phyloP scores from a whole-genome alignment of 2,113 vertebrate species.

The Rhodinocichla rosea region DNA sequence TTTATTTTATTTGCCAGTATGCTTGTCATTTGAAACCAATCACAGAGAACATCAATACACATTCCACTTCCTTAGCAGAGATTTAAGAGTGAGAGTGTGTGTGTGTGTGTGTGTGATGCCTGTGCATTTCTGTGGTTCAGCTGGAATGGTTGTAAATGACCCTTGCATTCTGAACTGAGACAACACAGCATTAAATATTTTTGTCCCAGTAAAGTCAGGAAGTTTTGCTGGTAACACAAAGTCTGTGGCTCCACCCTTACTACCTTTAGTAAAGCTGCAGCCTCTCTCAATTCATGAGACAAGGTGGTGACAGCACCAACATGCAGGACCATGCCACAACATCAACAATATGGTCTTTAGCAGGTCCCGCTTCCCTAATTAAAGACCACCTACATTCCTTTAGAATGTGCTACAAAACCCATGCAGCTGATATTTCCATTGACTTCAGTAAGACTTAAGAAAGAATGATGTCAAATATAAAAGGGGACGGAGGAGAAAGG shows the following conservation, averaged over 20 bases:
- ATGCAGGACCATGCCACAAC: background rate
- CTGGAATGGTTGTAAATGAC: background rate
- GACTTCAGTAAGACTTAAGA: background rate
- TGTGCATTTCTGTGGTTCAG: background rate
- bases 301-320: background rate
- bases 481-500: background rate
- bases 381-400: background rate
- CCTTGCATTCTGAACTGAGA: background rate
- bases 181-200: background rate
- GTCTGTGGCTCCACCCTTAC: background rate
- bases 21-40: constrained; percentile 34
- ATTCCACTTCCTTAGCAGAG: background rate
- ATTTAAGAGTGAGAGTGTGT: background rate
- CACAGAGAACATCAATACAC: constrained; percentile 23
- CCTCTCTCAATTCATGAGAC: background rate
- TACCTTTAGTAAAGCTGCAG: background rate
- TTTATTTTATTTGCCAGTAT: constrained; percentile 14
- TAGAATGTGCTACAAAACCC: background rate
- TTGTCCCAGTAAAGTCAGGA: background rate
- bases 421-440: background rate
- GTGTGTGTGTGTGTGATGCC: background rate
- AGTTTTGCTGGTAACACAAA: background rate
- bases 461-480: background rate
- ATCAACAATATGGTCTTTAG: background rate
- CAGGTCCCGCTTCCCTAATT: background rate